Percentiles rank a stretch among this genome's conserved stretches.
Conservation (phyloP, 2,797 vertebrate species). For the Morelia viridis region DNA sequence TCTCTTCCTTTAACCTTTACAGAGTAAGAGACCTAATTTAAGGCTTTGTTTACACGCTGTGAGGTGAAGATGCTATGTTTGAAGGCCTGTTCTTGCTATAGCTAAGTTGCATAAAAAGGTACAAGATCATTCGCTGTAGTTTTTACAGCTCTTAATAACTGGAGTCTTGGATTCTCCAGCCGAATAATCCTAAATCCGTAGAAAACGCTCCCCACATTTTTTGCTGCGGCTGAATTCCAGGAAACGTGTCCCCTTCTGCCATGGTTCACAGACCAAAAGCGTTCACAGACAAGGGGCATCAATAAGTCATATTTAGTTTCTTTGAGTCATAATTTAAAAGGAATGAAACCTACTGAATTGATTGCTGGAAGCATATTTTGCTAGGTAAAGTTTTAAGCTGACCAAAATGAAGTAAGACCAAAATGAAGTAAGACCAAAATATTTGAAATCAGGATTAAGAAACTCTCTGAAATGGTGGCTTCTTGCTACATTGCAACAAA, state of each 20-base stretch:
- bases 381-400: conserved; percentile 60
- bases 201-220: not conserved
- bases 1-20: not conserved
- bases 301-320: conserved; percentile 67
- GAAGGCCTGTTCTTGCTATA: not conserved
- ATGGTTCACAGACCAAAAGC: not conserved
- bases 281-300: conserved; percentile 58
- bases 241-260: not conserved
- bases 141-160: not conserved
- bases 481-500: conserved; percentile 44
- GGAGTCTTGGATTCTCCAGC: not conserved
- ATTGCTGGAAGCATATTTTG: conserved; percentile 69
- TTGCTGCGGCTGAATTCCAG: not conserved
- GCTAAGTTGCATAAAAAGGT: no score
- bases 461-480: conserved; percentile 55
- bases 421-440: conserved; percentile 35
- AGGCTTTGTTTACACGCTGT: not conserved
- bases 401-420: conserved; percentile 61
- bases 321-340: conserved; percentile 64
- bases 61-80: not conserved
- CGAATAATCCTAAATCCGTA: not conserved
- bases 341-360: conserved; percentile 61
- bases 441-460: conserved; percentile 71
- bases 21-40: not conserved
- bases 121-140: not conserved